Evolutionary conservation across 2,797 vertebrate genomes (phyloP), one percentile per base, ranked within the genome.

Genomic region (Podarcis lilfordi): DNA sequence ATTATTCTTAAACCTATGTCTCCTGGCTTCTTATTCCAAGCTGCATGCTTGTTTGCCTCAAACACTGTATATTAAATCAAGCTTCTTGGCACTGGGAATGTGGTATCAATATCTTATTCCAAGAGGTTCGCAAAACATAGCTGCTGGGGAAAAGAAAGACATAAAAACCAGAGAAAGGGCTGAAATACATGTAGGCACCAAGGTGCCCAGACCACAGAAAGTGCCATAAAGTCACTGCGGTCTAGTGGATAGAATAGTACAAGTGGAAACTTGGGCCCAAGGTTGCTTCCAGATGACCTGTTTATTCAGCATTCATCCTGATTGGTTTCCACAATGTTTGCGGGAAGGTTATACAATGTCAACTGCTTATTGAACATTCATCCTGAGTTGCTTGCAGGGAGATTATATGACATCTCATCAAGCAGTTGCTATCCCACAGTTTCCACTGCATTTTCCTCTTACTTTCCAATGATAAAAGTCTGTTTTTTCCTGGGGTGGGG

Each of bases 21-120:
- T 82, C n/a, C 81, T 92, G 69, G 75, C 74, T 80, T 89, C 84
- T 71, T 71, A 61, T 82, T 75, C 43, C 88, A 89, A 88, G 88
- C 69, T 35, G 40, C 32, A 3, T 81, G 86, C 61, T 88, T 89
- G 84, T 92, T 92, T 95, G 86, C 82, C 87, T 90, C 86, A 72
- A 27, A 84, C 81, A 79, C 27, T 71, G 78, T 69, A 59, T 79
- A 27, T 75, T 89, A 75, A 74, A 80, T 85, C 78, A 85, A 76
- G 37, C 15, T 81, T 32, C 21, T 61, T 37, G 59, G 71, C 59
- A 68, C 13, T 3, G 8, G 55, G 7, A 66, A 75, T 85, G n/a
- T 29, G 55, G n/a, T 85, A 37, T 89, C 75, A 50, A 55, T 76
- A 19, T 37, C 15, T 74, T 81, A 64, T 55, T 80, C 21, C 23